Evolutionary conservation across 1,140 invertebrate genomes (phyloP).

Genomic region (Oppia nitens): DNA sequence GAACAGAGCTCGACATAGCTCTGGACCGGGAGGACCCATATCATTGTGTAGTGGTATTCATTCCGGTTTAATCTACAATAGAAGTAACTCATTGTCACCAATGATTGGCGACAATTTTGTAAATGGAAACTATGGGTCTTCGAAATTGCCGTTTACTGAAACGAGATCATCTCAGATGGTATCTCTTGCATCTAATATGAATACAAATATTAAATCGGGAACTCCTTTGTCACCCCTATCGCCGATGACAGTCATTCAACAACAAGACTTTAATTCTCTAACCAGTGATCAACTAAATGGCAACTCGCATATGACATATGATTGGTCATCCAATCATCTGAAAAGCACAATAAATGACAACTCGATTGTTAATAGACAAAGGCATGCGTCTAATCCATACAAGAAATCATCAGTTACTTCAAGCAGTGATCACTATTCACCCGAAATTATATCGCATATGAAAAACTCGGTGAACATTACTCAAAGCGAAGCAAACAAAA

Average conservation of each 20-base stretch:
- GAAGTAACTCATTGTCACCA: conserved; percentile 22
- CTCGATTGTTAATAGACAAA: conserved; percentile 2
- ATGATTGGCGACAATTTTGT: conserved; percentile 18
- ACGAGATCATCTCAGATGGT: not conserved
- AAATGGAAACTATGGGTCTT: conserved; percentile 9
- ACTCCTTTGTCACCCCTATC: conserved; percentile 21
- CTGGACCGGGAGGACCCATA: conserved; percentile 20
- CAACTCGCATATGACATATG: not conserved
- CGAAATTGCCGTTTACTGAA: conserved; percentile 10
- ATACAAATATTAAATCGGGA: conserved; percentile 20
- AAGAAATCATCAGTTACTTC: not conserved
- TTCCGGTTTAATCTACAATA: conserved; percentile 5
- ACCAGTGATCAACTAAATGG: not conserved
- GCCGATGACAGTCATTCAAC: conserved; percentile 17
- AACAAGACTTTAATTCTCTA: conserved; percentile 15
- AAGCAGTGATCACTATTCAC: not conserved
- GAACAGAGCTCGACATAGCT: conserved; percentile 20
- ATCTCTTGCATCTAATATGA: conserved; percentile 3
- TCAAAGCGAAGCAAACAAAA: not conserved
- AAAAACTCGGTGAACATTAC: not conserved
- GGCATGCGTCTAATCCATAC: conserved; percentile 17
- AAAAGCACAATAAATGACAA: not conserved
- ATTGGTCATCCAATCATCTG: not conserved
- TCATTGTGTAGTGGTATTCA: not conserved
- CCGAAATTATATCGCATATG: not conserved